Base-by-base conservation (phyloP, 1,140 invertebrate species). In the Linepithema humile region DNA sequence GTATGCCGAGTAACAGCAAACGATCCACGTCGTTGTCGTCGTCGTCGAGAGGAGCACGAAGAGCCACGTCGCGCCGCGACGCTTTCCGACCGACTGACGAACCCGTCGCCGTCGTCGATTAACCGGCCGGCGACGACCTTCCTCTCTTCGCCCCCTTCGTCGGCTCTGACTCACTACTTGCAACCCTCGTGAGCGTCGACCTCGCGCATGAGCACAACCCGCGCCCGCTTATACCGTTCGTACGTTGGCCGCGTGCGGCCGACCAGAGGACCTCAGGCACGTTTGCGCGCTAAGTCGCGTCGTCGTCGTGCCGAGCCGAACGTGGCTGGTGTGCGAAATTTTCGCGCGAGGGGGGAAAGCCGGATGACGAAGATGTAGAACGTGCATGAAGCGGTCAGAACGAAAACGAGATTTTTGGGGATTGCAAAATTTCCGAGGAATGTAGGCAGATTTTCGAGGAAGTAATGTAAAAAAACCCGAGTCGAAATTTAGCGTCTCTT, bases 31-130 rank as follows among this genome's bases (percentile, higher is more conserved):
- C 67, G 80, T 48, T 40, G 69, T 45, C 53, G 50, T 45, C 78
- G 53, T 40, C 75, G 62, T 64, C 20, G 70, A 59, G 59, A 45
- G 32, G 29, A 48, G 69, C 32, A 55, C 20, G 50, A 40, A 69
- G 80, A 86, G 85, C 85, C 85, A 86, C 88, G 87, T 85, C 85
- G 88, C 90, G 83, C 87, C 89, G 83, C 89, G 88, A 88, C 88
- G 91, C 88, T 91, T 90, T 90, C 90, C 91, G 92, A 90, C 89
- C 91, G 90, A 93, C 92, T 92, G 91, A 91, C 85, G 87, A 69
- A 67, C 40, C 74, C 87, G 80, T 65, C 82, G 73, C 73, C 67
- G 74, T 45, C 45, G 87, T 80, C 75, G 87, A 88, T 85, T 87
- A 88, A 78, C 88, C 45, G 50, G 53, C 70, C 82, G 48, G 6